Percentiles rank a stretch among this genome's conserved stretches.
phyloP scores from a whole-genome alignment of 2,888 invertebrate species.

The Rhopalosiphum nymphaeae region DNA sequence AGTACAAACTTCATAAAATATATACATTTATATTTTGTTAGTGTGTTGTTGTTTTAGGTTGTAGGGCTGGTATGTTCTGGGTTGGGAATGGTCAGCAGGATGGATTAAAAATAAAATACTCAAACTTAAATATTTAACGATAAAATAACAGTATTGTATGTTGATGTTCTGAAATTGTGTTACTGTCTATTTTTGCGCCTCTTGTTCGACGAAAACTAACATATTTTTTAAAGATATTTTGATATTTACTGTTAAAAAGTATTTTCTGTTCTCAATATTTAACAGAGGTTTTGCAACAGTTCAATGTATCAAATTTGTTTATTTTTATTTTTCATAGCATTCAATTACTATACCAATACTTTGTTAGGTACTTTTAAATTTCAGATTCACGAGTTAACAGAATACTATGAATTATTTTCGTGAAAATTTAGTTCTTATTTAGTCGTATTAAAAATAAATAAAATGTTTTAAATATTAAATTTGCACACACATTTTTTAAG shows the following conservation, averaged over 20 bases:
- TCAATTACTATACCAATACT: background rate
- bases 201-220: slow-evolving; percentile 55
- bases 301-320: slow-evolving; percentile 12
- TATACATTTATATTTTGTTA: background rate
- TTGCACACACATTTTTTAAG: background rate
- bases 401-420: background rate
- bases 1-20: background rate
- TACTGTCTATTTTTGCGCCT: slow-evolving; percentile 62
- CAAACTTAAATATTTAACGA: background rate
- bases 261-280: background rate
- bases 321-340: background rate
- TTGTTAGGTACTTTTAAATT: background rate
- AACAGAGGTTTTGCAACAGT: slow-evolving; percentile 48
- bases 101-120: background rate
- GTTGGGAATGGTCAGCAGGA: background rate
- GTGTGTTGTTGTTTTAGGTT: background rate
- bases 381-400: background rate
- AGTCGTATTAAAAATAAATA: background rate
- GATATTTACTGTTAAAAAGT: background rate
- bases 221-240: background rate
- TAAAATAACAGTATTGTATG: background rate
- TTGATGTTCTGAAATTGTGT: slow-evolving; percentile 59
- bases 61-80: slow-evolving; percentile 53
- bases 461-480: background rate
- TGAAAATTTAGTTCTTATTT: background rate